Evolutionary conservation across 2,888 invertebrate genomes (phyloP).

Genomic region (Holacanthella duospinosa): DNA sequence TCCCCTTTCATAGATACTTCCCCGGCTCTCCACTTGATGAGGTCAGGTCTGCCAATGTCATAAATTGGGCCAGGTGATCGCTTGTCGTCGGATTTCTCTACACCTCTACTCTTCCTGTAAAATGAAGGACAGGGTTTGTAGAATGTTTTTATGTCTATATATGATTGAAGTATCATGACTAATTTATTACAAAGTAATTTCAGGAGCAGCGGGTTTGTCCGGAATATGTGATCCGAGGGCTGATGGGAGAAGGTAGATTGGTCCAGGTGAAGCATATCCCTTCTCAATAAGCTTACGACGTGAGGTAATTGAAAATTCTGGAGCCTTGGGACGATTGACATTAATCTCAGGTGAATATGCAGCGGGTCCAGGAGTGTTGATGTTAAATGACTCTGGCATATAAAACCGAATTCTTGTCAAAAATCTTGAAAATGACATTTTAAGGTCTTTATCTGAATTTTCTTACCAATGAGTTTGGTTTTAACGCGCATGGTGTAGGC

Average conservation of each 20-base stretch:
- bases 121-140: not conserved
- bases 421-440: not conserved
- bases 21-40: slow-evolving; percentile 22
- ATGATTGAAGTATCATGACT: too few species aligned
- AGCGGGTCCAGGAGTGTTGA: slow-evolving; percentile 52
- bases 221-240: slow-evolving; percentile 48
- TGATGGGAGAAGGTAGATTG: slow-evolving; percentile 50
- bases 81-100: slow-evolving; percentile 15
- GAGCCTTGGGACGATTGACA: slow-evolving; percentile 49
- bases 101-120: slow-evolving; percentile 25
- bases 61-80: slow-evolving; percentile 31
- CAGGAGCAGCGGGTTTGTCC: slow-evolving; percentile 45
- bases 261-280: slow-evolving; percentile 34
- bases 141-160: not conserved
- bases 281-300: slow-evolving; percentile 39
- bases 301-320: slow-evolving; percentile 50
- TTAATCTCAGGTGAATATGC: slow-evolving; percentile 54
- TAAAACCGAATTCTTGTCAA: too few species aligned
- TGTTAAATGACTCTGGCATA: not conserved
- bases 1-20: slow-evolving; percentile 28
- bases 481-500: slow-evolving; percentile 20
- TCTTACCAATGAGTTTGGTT: slow-evolving; percentile 20
- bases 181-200: slow-evolving; percentile 45
- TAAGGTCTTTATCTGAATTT: not conserved
- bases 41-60: slow-evolving; percentile 28